Percentiles rank a stretch among this genome's conserved stretches.
Evolutionary conservation across 1,140 invertebrate species (phyloP).

Genomic region (Pteromalus puparum): DNA sequence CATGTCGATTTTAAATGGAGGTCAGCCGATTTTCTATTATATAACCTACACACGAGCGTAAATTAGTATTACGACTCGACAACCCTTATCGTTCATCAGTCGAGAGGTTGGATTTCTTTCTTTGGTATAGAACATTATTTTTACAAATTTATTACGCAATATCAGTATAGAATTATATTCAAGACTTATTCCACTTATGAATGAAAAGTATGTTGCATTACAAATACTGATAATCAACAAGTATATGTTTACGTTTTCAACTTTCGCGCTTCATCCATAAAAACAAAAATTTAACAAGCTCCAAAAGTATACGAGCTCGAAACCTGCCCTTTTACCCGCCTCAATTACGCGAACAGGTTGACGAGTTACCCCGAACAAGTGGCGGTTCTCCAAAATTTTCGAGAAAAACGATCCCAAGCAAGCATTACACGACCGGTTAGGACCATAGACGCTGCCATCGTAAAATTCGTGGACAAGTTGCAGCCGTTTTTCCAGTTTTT

Average conservation of each 20-base stretch:
- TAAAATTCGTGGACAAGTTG: not conserved
- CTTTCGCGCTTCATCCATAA: not conserved
- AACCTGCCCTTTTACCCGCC: not conserved
- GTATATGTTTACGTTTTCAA: not conserved
- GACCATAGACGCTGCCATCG: not conserved
- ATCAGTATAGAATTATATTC: not conserved
- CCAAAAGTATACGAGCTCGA: not conserved
- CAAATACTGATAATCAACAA: no score
- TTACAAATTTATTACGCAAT: not conserved
- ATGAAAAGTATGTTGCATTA: no score
- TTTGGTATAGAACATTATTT: not conserved
- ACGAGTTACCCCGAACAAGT: not conserved
- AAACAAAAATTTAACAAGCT: not conserved
- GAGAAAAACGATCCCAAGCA: not conserved
- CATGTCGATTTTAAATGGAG: not conserved
- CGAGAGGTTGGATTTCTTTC: not conserved
- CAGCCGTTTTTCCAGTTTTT: slow-evolving; percentile 3
- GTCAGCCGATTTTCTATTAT: not conserved
- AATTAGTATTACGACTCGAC: not conserved
- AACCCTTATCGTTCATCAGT: not conserved
- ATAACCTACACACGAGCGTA: not conserved
- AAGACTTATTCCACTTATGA: no score
- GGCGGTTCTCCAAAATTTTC: slow-evolving; percentile 1
- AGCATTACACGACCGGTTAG: not conserved
- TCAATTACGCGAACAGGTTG: not conserved